Evolutionary conservation across 2,888 invertebrate genomes (phyloP).

Genomic region (Cheiracanthium punctorium): DNA sequence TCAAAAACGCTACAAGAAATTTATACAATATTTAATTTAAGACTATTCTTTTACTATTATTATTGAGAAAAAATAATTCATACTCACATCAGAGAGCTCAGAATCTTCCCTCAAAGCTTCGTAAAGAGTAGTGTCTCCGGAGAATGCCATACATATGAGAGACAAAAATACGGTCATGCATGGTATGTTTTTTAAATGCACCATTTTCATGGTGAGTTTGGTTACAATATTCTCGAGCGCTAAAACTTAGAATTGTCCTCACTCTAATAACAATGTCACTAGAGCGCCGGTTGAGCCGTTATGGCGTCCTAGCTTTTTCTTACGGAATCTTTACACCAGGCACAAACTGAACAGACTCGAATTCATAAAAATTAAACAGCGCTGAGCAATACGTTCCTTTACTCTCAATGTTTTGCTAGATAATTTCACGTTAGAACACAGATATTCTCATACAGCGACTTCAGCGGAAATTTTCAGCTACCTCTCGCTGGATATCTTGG

Average conservation of each 20-base stretch:
- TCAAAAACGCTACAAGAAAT: too few relatives aligned
- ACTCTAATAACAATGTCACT: slow-evolving; percentile 65
- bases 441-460: slow-evolving; percentile 27
- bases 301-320: slow-evolving; percentile 57
- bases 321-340: background rate
- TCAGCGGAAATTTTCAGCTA: slow-evolving; percentile 36
- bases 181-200: slow-evolving; percentile 37
- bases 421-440: slow-evolving; percentile 19
- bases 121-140: slow-evolving; percentile 47
- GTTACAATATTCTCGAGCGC: slow-evolving; percentile 37
- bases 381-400: background rate
- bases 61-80: background rate
- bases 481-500: slow-evolving; percentile 49
- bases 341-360: background rate
- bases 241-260: slow-evolving; percentile 53
- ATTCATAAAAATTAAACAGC: background rate
- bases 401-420: background rate
- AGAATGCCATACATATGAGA: slow-evolving; percentile 25
- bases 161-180: slow-evolving; percentile 34
- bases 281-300: slow-evolving; percentile 39
- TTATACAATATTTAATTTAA: too few relatives aligned
- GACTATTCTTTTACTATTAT: too few relatives aligned
- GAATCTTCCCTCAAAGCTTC: slow-evolving; percentile 51
- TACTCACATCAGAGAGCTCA: slow-evolving; percentile 54
- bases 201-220: slow-evolving; percentile 24